Conservation (phyloP, 2,797 vertebrate species). For the Benthosema pterotum region DNA sequence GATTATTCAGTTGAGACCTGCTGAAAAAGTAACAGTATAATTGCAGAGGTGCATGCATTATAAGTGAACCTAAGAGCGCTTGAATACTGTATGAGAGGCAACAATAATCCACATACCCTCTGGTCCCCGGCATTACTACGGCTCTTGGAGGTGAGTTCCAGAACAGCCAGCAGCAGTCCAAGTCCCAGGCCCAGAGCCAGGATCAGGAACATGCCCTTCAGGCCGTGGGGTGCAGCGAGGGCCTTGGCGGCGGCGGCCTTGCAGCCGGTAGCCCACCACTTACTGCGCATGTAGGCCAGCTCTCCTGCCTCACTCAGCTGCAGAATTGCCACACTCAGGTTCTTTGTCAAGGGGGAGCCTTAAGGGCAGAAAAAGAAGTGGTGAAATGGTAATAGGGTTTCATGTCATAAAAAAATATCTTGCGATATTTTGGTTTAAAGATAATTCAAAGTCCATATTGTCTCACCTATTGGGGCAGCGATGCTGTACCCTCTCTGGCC, state of each 20-base stretch:
- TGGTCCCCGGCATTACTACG: slow-evolving; percentile 78
- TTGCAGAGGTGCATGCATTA: not conserved
- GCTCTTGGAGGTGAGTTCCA: slow-evolving; percentile 85
- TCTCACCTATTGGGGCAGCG: slow-evolving; percentile 82
- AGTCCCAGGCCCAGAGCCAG: slow-evolving; percentile 83
- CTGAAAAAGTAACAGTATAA: too few relatives aligned
- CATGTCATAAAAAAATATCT: not conserved
- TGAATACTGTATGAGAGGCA: not conserved
- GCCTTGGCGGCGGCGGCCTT: slow-evolving; percentile 60
- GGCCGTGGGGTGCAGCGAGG: slow-evolving; percentile 73
- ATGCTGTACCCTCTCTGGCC: slow-evolving; percentile 90
- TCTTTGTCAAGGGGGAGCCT: slow-evolving; percentile 85
- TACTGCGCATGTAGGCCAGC: slow-evolving; percentile 83
- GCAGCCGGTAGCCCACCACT: slow-evolving; percentile 92
- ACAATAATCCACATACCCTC: slow-evolving; percentile 66
- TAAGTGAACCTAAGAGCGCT: too few relatives aligned
- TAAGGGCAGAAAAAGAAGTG: not conserved
- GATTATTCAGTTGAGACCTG: too few relatives aligned
- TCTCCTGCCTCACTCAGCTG: slow-evolving; percentile 85
- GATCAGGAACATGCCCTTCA: slow-evolving; percentile 87
- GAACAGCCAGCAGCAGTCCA: slow-evolving; percentile 78
- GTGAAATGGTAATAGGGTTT: too few relatives aligned
- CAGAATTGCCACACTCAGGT: slow-evolving; percentile 85
- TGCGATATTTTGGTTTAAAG: not conserved
- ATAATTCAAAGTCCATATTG: not conserved